These are phyloP conservation scores for Zygogramma bicolorata DNA, from an alignment of 2,888 invertebrate species.

Conservation along the genomic window DNA sequence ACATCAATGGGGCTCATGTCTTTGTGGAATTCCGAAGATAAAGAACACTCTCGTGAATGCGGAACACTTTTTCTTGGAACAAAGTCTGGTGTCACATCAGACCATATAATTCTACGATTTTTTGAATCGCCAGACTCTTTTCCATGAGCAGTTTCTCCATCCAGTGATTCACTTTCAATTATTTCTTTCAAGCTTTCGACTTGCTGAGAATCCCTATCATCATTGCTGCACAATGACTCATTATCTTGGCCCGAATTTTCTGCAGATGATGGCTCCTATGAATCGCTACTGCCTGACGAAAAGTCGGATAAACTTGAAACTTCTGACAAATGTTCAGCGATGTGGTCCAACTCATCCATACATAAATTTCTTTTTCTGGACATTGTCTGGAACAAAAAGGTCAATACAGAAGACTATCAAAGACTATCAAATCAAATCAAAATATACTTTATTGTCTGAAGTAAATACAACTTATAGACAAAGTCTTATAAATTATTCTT, in stretches of 20 bases:
- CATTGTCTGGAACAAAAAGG: conserved; percentile 17
- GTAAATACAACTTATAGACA: no score
- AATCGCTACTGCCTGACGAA: conserved; percentile 5
- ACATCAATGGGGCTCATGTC: conserved; percentile 8
- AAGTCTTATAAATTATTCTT: no score
- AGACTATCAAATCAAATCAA: no score
- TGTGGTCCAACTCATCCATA: conserved; percentile 14
- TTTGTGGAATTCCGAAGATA: conserved; percentile 13
- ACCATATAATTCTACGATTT: conserved; percentile 16
- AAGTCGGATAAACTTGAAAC: conserved; percentile 8
- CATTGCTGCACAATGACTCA: neutral
- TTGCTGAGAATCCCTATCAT: conserved; percentile 15
- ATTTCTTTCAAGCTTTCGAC: conserved; percentile 16
- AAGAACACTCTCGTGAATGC: conserved; percentile 11
- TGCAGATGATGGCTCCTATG: conserved; percentile 2
- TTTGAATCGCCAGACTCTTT: conserved; percentile 17
- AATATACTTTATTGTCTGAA: no score
- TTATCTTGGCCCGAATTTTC: neutral
- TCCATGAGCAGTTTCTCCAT: conserved; percentile 15
- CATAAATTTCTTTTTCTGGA: conserved; percentile 7
- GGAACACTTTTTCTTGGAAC: conserved; percentile 12
- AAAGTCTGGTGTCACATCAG: conserved; percentile 16
- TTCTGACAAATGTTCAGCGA: conserved; percentile 13
- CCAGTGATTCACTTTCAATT: conserved; percentile 18
- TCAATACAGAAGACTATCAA: conserved; percentile 10